Conservation (phyloP, 2,797 vertebrate species). For the Phataginus tetradactyla region DNA sequence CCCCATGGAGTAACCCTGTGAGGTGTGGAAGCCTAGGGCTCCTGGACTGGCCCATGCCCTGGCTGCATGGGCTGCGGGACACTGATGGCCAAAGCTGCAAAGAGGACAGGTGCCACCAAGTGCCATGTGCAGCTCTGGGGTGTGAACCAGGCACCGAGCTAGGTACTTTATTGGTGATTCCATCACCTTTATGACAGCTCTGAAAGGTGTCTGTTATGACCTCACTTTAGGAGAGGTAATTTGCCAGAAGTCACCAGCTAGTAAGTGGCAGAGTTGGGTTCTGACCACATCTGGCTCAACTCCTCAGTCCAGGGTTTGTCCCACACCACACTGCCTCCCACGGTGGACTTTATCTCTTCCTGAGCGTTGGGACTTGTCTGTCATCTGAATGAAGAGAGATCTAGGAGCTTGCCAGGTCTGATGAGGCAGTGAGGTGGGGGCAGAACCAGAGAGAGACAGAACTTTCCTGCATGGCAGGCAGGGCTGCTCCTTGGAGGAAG, state of each 20-base stretch:
- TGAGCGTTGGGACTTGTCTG: not conserved
- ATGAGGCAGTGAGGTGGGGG: not conserved
- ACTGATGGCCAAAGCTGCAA: not conserved
- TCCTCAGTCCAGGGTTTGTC: not conserved
- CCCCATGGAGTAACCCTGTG: not conserved
- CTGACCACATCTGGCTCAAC: no score
- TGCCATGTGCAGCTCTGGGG: not conserved
- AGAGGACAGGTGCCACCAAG: not conserved
- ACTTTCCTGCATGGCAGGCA: no score
- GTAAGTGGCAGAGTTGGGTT: not conserved
- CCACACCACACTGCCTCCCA: not conserved
- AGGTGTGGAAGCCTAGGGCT: not conserved
- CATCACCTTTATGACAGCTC: not conserved
- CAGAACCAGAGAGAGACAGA: not conserved
- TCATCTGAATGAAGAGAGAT: not conserved
- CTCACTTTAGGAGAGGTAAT: not conserved
- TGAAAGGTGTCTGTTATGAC: not conserved
- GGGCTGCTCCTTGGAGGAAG: not conserved
- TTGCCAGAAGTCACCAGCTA: not conserved
- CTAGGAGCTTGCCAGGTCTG: not conserved
- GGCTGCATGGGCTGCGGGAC: not conserved
- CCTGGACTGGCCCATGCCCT: accelerated
- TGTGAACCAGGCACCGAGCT: not conserved
- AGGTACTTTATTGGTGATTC: not conserved
- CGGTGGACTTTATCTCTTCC: not conserved